Base-by-base conservation (phyloP, 2,797 vertebrate genomes). In the Rhinatrema bivittatum region DNA sequence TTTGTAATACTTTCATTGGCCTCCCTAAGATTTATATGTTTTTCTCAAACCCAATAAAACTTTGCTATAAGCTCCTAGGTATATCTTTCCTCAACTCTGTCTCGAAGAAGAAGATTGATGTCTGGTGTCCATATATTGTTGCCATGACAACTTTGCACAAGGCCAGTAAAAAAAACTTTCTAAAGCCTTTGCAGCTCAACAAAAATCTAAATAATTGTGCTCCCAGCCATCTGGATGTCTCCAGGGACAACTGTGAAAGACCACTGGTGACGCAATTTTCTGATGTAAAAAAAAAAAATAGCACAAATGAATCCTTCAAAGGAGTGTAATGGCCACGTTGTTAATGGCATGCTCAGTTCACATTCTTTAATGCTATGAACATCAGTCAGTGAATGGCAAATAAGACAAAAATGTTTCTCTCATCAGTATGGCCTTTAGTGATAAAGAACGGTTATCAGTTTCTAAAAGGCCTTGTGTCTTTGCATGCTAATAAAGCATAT, bases 241-340 rank as follows among this genome's bases (percentile, higher is more conserved):
- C 50, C 8, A 12, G 39, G 46, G 62, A 26, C 25, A 2, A 1
- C 42, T 2, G 53, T 0, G 9, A 16, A 50, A 56, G 35, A 5
- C 2, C 29, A 0, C 1, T 19, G 4, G 40, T 56, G 60, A 62
- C 35, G 37, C 47, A n/a, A n/a, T 5, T 45, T 29, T 28, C 27
- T 60, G 64, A 56, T 44, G 46, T 54, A 60, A 67, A 31, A 42
- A 60, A 67, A 31, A 42, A n/a, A 13, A 20, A 20, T 39, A 36
- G 44, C 19, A 32, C 31, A 21, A 5, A 46, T 3, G 2, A 18
- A 15, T 29, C 4, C 54, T 18, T 34, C n/a, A 0, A 1, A 36
- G 43, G 57, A 56, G 56, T 41, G 6, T 1, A 5, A 34, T 19
- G 1, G 29, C 48, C 32, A 19, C 3, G 6, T 22, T 7, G 23